These are phyloP conservation scores for Phyllostomus hastatus DNA, from an alignment of 2,113 vertebrate genomes.

Conservation along the genomic window DNA sequence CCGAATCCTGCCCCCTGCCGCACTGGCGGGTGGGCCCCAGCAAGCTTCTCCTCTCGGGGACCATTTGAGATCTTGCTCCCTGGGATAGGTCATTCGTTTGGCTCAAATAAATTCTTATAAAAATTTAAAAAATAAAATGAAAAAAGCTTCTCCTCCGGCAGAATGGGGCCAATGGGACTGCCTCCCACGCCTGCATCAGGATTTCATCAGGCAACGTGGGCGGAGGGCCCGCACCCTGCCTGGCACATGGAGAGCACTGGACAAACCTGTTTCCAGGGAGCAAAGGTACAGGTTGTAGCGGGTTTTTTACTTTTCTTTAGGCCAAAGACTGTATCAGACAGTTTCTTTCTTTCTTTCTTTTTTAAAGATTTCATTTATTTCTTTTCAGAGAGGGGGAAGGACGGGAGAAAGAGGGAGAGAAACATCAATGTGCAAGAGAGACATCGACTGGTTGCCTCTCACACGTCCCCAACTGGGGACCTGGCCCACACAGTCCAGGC, in stretches of 20 bases:
- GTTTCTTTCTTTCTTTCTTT: not conserved
- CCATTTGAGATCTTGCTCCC: not conserved
- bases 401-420: too few relatives aligned
- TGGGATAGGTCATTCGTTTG: not conserved
- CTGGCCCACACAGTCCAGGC: too few relatives aligned
- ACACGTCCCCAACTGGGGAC: too few relatives aligned
- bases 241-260: not conserved
- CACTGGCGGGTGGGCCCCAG: too few relatives aligned
- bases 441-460: too few relatives aligned
- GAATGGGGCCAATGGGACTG: not conserved
- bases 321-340: not conserved
- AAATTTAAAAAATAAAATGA: not conserved
- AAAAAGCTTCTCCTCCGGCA: not conserved
- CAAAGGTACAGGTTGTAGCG: not conserved
- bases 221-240: not conserved
- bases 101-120: not conserved
- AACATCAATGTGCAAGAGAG: too few relatives aligned
- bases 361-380: too few relatives aligned
- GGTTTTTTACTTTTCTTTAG: not conserved
- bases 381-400: too few relatives aligned
- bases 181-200: not conserved
- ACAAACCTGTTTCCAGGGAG: not conserved
- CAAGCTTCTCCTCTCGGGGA: not conserved
- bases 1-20: not conserved
- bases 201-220: accelerated